Evolutionary conservation across 2,113 vertebrate genomes (phyloP).

Genomic region (Nothobranchius kuhntae): DNA sequence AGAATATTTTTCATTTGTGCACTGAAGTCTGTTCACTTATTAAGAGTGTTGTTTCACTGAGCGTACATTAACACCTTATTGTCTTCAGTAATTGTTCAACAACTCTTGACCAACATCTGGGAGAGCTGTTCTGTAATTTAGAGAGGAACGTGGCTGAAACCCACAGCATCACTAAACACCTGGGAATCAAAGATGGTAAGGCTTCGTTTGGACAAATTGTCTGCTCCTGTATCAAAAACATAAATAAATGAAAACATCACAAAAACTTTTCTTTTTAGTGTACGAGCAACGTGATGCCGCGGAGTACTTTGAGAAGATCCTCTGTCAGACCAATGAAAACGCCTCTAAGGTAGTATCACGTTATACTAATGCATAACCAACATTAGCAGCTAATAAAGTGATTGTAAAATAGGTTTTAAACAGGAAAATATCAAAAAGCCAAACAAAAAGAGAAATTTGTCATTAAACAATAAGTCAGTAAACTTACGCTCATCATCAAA

Average conservation of each 20-base stretch:
- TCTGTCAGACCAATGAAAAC: constrained; percentile 37
- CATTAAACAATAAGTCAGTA: too few species aligned
- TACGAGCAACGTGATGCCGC: constrained; percentile 73
- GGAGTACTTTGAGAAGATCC: constrained; percentile 75
- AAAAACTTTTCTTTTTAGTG: constrained; percentile 41
- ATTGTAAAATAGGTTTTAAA: too few species aligned
- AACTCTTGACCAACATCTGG: constrained; percentile 38
- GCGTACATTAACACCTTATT: neutral
- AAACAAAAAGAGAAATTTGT: too few species aligned
- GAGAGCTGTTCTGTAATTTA: constrained; percentile 53
- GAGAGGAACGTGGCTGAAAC: constrained; percentile 14
- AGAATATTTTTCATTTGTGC: too few species aligned
- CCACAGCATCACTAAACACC: constrained; percentile 1
- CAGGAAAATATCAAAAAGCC: too few species aligned
- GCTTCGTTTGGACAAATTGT: neutral
- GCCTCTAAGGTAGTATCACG: constrained; percentile 51
- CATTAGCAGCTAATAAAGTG: too few species aligned
- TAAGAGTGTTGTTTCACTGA: too few species aligned
- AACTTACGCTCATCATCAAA: too few species aligned
- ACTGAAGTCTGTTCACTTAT: rapidly evolving
- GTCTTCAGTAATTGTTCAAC: neutral
- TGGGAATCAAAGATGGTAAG: constrained; percentile 64
- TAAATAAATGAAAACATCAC: neutral
- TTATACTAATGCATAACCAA: neutral
- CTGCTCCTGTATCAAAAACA: too few species aligned